phyloP scores from a whole-genome alignment of 2,113 vertebrate species.

The Apteryx owenii region DNA sequence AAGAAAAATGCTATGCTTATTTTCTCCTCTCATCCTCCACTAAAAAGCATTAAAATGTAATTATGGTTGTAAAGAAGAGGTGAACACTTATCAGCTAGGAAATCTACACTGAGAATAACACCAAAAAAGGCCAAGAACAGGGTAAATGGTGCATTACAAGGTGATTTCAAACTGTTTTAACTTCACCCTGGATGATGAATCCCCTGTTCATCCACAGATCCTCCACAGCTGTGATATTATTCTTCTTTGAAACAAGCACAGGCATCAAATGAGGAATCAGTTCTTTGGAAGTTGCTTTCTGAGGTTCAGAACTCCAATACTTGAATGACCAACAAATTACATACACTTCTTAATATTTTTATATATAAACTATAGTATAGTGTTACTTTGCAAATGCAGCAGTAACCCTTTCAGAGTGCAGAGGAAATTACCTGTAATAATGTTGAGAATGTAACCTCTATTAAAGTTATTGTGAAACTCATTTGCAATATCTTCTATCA shows the following conservation, averaged over 20 bases:
- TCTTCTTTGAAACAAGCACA: background rate
- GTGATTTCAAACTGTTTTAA: background rate
- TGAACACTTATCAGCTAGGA: background rate
- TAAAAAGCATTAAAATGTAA: background rate
- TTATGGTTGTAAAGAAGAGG: background rate
- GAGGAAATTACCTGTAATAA: background rate
- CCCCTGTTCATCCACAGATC: background rate
- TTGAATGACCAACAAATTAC: background rate
- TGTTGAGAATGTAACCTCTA: background rate
- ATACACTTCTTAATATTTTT: background rate
- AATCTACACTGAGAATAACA: background rate
- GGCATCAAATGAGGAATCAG: background rate
- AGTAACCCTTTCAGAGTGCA: background rate
- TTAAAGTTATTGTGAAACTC: background rate
- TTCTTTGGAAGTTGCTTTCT: background rate
- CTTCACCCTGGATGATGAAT: background rate
- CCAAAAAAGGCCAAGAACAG: fast-evolving
- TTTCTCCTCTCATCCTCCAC: background rate
- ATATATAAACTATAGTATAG: background rate
- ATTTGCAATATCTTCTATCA: background rate
- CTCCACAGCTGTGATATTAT: background rate
- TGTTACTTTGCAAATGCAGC: background rate
- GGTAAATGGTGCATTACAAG: background rate
- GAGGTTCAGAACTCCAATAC: background rate
- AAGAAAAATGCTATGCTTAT: background rate